Base-by-base conservation (phyloP, 1,140 invertebrate species). In the Nymphalis io region DNA sequence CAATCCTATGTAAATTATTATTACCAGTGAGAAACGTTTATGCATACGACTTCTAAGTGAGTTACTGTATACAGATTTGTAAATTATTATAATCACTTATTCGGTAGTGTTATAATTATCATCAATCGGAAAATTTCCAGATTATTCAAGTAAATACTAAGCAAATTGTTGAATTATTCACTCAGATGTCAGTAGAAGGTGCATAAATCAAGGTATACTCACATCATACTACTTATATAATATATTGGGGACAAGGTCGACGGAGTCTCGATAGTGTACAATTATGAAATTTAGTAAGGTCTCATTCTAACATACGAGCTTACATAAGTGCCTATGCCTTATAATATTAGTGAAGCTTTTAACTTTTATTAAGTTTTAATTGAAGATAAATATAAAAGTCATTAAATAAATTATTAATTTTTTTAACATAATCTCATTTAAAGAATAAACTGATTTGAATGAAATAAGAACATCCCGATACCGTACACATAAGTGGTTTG, bases 201-300 rank as follows among this genome's bases (percentile, higher is more conserved):
- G 27, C 51, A 20, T 27, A 20, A 60, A 58, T 57, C 60, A 42
- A 60, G 53, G 53, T 48, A 71, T 72, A 68, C 73, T 73, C 63
- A 27, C 51, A 55, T 55, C 59, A 66, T 61, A 33, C 27, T 8
- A 33, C 27, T 33, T 33, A 8, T 33, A 68, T 67, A 81, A 8
- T 33, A 68, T 67, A 81, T 75, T 66, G 77, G 70, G 80, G 66
- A 82, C 82, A 78, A 83, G 81, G 81, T 72, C 73, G 60, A 46
- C 16, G 42, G 60, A 40, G 62, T 64, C 67, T 73, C 60, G 62
- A 55, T 55, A 55, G 51, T 57, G 57, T 72, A 12, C 42, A 18
- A 65, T 79, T 77, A 73, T 70, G 68, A 79, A 75, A 79, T 59
- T 33, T 53, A 42, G 44, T 68, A 69, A 42, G 64, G 76, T 21